Evolutionary conservation across 2,888 invertebrate genomes (phyloP).

Genomic region (Hipparchia semele): DNA sequence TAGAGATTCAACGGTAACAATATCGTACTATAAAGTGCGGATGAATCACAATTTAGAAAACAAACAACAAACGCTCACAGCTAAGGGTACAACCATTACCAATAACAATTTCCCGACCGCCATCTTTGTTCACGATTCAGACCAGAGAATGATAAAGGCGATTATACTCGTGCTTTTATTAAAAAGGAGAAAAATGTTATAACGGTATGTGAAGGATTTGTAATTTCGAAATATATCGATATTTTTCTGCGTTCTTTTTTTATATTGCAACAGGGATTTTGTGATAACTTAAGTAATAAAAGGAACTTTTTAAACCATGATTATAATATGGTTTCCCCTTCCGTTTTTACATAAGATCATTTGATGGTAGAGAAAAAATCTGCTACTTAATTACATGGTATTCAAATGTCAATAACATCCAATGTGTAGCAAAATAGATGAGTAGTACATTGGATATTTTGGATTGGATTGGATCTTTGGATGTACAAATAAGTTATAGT

Average conservation of each 20-base stretch:
- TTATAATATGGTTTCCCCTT: slow-evolving; percentile 12
- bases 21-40: slow-evolving; percentile 22
- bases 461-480: no score
- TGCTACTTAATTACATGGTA: no score
- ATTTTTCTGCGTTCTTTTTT: neutral
- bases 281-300: neutral
- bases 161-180: slow-evolving; percentile 6
- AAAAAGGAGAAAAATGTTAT: neutral
- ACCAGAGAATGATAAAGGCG: slow-evolving; percentile 31
- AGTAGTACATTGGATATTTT: no score
- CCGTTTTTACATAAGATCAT: neutral
- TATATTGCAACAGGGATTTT: neutral
- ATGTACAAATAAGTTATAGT: no score
- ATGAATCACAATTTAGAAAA: slow-evolving; percentile 32
- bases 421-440: no score
- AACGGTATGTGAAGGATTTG: neutral
- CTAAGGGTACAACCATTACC: slow-evolving; percentile 36
- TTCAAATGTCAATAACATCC: no score
- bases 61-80: slow-evolving; percentile 34
- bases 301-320: neutral
- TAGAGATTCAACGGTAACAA: neutral
- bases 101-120: slow-evolving; percentile 67
- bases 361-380: neutral
- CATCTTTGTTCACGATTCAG: slow-evolving; percentile 65
- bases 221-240: neutral